A percentile compares a stretch with the other conserved stretches of the same genome.
These are phyloP conservation scores for Drosophila kurseongensis DNA, from an alignment of 1,140 invertebrate species.

Conservation along the genomic window DNA sequence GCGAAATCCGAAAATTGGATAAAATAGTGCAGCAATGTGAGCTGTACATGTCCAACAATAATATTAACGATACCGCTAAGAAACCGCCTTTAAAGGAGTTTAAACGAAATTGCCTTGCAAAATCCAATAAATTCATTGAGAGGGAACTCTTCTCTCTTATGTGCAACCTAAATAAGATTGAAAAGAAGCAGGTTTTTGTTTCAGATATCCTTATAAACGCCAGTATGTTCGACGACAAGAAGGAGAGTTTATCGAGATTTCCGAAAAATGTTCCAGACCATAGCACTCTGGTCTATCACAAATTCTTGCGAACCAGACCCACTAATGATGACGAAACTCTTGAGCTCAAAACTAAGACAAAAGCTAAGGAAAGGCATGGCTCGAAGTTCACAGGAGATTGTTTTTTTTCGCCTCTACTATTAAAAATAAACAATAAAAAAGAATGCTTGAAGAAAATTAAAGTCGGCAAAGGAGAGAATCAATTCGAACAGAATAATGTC, in stretches of 20 bases:
- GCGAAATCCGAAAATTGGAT: conserved; percentile 75
- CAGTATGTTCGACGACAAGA: conserved; percentile 59
- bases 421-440: conserved; percentile 33
- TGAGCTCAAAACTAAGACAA: conserved; percentile 18
- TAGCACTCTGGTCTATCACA: conserved; percentile 43
- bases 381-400: conserved; percentile 15
- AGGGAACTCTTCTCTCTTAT: conserved; percentile 68
- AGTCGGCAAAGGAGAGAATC: conserved; percentile 12
- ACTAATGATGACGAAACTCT: conserved; percentile 10
- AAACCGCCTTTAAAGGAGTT: conserved; percentile 44
- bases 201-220: conserved; percentile 68
- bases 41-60: conserved; percentile 64
- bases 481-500: conserved; percentile 10
- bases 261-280: conserved; percentile 44
- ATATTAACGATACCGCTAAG: conserved; percentile 41
- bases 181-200: conserved; percentile 67
- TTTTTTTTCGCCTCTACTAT: conserved; percentile 35
- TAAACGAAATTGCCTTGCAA: conserved; percentile 50
- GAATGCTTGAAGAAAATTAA: conserved; percentile 27
- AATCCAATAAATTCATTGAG: conserved; percentile 65
- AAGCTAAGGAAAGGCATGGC: not conserved
- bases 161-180: conserved; percentile 66
- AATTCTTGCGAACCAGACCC: conserved; percentile 20
- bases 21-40: conserved; percentile 75
- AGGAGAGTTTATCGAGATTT: conserved; percentile 39